Evolutionary conservation across 2,797 vertebrate species (phyloP), one percentile per base, ranked within the genome.

Genomic region (Darevskia mixta): DNA sequence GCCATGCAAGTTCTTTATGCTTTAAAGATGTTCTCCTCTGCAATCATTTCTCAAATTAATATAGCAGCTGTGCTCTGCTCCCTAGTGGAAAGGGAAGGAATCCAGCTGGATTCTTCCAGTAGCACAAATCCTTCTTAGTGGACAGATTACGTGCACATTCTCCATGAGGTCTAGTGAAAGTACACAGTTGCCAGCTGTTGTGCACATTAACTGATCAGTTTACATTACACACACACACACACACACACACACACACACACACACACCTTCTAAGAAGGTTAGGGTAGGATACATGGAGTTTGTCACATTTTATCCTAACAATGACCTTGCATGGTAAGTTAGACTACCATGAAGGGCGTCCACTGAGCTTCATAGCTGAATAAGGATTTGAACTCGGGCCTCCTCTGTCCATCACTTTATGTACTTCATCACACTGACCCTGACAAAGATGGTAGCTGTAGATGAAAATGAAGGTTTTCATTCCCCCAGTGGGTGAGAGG

Each of bases 11-110:
- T 91, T 92, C 69, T 82, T 94, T 25, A 85, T 92, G 90, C 77
- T 29, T 91, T 89, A 90, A 92, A 87, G 88, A 66, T 43, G 25
- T 43, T 71, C 78, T 90, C 91, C 90, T 88, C 67, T 90, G 79
- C 79, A 88, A 82, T 82, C 77, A 86, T 94, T 95, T 95, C 85
- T 90, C 92, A 94, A 89, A 85, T 90, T 87, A 61, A 82, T 94
- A 86, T 69, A 85, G 82, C 23, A 89, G 66, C 0, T 0, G 27
- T 85, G 75, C 86, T 81, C 91, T 89, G 71, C 79, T 92, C 79
- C 71, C 84, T 64, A 79, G 88, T 79, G 89, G 86, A 92, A 92
- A 88, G 80, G 90, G 82, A 79, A 92, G 86, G 85, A 92, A 91
- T 25, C 55, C 80, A 88, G 11, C 79, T 90, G 61, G 82, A 90